Percentiles rank a stretch among this genome's conserved stretches.
phyloP scores from a whole-genome alignment of 2,113 vertebrate species.

The Lophochroa leadbeateri region DNA sequence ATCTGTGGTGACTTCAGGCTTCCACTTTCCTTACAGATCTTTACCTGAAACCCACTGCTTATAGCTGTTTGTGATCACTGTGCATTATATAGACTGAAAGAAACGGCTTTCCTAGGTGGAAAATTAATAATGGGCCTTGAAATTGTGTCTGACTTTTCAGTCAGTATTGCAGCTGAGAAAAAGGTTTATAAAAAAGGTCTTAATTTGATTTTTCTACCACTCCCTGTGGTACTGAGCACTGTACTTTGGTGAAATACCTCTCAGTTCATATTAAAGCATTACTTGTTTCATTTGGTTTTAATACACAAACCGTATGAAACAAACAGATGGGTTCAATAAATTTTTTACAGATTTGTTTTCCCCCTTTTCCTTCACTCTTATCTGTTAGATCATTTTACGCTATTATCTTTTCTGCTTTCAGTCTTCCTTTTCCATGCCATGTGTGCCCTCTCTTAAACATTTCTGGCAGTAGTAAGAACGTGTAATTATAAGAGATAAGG shows the following conservation, averaged over 20 bases:
- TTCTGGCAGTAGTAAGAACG: neutral
- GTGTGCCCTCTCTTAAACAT: neutral
- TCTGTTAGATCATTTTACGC: neutral
- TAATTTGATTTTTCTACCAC: neutral
- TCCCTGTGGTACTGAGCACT: neutral
- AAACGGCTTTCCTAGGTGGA: neutral
- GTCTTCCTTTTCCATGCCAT: neutral
- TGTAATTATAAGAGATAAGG: neutral
- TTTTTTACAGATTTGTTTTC: neutral
- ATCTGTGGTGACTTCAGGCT: neutral
- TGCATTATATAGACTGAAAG: neutral
- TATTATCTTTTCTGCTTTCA: neutral
- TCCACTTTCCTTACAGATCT: neutral
- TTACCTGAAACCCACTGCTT: neutral
- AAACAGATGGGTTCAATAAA: neutral
- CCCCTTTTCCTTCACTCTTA: neutral
- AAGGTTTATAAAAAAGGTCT: neutral
- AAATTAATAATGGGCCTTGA: neutral
- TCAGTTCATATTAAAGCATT: neutral
- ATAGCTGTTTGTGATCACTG: neutral
- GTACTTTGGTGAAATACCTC: neutral
- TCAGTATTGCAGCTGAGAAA: neutral
- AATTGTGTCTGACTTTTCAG: neutral
- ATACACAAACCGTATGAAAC: neutral
- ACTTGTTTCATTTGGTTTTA: neutral